Percentiles rank a stretch among this genome's conserved stretches.
Evolutionary conservation across 2,797 vertebrate genomes (phyloP).

Genomic region (Falco cherrug): DNA sequence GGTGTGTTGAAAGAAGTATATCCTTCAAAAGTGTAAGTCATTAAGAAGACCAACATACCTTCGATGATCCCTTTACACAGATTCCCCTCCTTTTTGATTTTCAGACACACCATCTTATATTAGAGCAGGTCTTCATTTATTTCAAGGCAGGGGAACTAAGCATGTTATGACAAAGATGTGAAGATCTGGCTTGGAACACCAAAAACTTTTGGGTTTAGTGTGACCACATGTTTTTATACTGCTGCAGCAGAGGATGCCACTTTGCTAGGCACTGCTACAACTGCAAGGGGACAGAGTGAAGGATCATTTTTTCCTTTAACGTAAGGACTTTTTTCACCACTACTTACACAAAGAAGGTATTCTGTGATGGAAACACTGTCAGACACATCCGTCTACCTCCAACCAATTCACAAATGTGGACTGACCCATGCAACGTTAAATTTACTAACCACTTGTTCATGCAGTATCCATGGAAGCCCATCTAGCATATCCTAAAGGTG

Average conservation of each 20-base stretch:
- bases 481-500: not conserved
- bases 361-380: not conserved
- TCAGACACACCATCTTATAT: not conserved
- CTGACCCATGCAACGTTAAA: not conserved
- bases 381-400: not conserved
- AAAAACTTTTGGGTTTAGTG: not conserved
- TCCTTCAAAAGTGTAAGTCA: not conserved
- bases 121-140: not conserved
- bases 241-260: not conserved
- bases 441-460: not conserved
- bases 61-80: not conserved
- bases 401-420: not conserved
- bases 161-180: rapidly evolving
- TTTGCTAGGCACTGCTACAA: not conserved
- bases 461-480: not conserved
- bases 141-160: not conserved
- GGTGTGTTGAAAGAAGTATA: not conserved
- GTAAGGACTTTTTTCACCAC: not conserved
- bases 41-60: not conserved
- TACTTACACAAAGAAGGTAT: not conserved
- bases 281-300: not conserved
- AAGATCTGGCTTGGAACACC: not conserved
- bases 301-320: not conserved
- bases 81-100: not conserved
- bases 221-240: not conserved